phyloP scores from a whole-genome alignment of 2,888 invertebrate genomes.

The Macrophya alboannulata region DNA sequence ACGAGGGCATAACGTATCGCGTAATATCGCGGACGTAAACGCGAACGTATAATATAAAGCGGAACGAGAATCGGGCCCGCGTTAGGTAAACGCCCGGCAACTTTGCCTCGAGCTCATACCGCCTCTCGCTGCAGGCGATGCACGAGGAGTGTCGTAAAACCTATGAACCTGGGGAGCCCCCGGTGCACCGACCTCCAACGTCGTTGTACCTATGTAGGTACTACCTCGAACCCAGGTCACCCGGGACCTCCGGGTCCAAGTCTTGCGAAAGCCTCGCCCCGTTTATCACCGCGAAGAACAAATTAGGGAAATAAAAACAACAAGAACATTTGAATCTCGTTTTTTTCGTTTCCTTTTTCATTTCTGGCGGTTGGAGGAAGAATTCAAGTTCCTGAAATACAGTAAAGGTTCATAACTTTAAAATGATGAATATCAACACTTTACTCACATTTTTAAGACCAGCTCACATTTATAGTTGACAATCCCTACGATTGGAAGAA shows the following conservation, averaged over 20 bases:
- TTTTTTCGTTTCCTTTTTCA: neutral
- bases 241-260: neutral
- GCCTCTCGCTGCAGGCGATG: neutral
- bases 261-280: neutral
- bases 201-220: neutral
- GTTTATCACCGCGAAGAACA: neutral
- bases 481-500: neutral
- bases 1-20: constrained; percentile 50
- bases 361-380: neutral
- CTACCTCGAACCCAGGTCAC: constrained; percentile 12
- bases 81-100: neutral
- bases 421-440: neutral
- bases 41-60: constrained; percentile 31
- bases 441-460: neutral
- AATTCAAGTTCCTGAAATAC: neutral
- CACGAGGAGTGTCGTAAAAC: constrained; percentile 33
- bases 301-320: neutral
- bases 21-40: constrained; percentile 48
- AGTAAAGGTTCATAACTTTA: neutral
- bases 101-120: neutral
- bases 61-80: neutral
- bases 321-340: neutral
- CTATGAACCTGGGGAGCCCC: constrained; percentile 5
- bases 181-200: constrained; percentile 42
- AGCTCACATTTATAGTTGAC: neutral